Base-by-base conservation (phyloP, 2,113 vertebrate species). In the Takifugu bimaculatus region DNA sequence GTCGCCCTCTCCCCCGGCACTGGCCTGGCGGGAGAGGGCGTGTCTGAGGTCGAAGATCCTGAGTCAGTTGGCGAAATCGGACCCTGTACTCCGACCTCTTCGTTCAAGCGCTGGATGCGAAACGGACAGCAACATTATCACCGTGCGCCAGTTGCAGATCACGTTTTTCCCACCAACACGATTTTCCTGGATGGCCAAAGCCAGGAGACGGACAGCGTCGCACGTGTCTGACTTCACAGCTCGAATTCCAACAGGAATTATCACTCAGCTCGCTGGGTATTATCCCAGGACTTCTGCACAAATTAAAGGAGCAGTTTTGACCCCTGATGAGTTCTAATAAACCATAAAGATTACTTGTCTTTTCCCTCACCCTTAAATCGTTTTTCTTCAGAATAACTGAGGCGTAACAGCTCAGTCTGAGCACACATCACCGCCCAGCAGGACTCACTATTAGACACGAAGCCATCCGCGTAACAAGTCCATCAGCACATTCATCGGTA, bases 321-420 rank as follows among this genome's bases (percentile, higher is more conserved):
- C 62, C 65, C 73, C 74, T 75, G 64, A 76, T 77, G 74, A 78
- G 78, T 72, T 64, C 50, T 53, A 57, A 60, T 35, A 63, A 75
- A 51, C 66, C 62, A 66, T 4, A 4, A 39, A 63, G 39, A 73
- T 77, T 74, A 51, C 69, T 56, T 79, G 75, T 54, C 54, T 42
- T 68, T 56, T 14, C 54, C 27, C 72, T 66, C 65, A 61, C 69
- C 59, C 81, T 82, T 60, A 80, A 74, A 79, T 26, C 55, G 45
- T 77, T 74, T 68, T 74, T 68, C 63, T 74, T 80, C 65, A 68
- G 54, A 74, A 75, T 62, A 66, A 75, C 52, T 58, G 73, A 81
- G 73, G 61, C 65, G 44, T 6, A 32, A 62, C 51, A 63, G 61
- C 68, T 54, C 45, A 67, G 35, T 63, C 56, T 61, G 50, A 66